Percentiles rank a stretch among this genome's conserved stretches.
These are phyloP conservation scores for Tetropium fuscum DNA, from an alignment of 2,888 invertebrate species.

Conservation along the genomic window DNA sequence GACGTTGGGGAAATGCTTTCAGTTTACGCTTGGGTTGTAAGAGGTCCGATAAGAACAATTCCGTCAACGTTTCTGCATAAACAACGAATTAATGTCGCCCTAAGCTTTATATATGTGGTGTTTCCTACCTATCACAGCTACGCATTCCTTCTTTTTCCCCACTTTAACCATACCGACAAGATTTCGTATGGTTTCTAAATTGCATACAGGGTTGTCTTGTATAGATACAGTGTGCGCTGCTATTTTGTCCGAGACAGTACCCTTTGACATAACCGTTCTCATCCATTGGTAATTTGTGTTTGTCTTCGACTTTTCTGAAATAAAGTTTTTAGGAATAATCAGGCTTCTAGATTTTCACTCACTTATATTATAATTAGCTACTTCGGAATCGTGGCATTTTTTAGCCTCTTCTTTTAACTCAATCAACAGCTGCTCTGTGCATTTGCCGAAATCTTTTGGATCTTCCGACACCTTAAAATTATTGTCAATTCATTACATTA, in stretches of 20 bases:
- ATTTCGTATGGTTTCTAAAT: slow-evolving; percentile 76
- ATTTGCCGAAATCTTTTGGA: slow-evolving; percentile 62
- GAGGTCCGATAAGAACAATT: slow-evolving; percentile 80
- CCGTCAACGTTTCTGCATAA: slow-evolving; percentile 79
- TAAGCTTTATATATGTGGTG: background rate
- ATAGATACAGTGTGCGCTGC: slow-evolving; percentile 86
- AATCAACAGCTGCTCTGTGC: slow-evolving; percentile 70
- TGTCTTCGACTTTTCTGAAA: slow-evolving; percentile 69
- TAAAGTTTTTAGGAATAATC: background rate
- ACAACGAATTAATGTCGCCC: background rate
- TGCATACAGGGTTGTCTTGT: slow-evolving; percentile 87
- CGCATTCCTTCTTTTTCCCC: slow-evolving; percentile 80
- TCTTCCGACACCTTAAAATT: slow-evolving; percentile 68
- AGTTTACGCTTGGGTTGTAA: slow-evolving; percentile 76
- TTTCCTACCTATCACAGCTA: slow-evolving; percentile 73
- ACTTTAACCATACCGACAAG: slow-evolving; percentile 83
- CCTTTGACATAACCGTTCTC: slow-evolving; percentile 80
- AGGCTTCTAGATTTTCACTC: slow-evolving; percentile 50
- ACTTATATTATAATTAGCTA: slow-evolving; percentile 74
- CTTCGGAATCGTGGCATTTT: slow-evolving; percentile 75
- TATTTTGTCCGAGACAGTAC: slow-evolving; percentile 87
- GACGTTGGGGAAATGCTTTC: slow-evolving; percentile 74
- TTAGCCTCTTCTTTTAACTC: slow-evolving; percentile 75
- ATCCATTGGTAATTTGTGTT: slow-evolving; percentile 82
- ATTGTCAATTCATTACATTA: background rate